Conservation (phyloP, 2,113 vertebrate genomes). For the Saguinus imperator region DNA sequence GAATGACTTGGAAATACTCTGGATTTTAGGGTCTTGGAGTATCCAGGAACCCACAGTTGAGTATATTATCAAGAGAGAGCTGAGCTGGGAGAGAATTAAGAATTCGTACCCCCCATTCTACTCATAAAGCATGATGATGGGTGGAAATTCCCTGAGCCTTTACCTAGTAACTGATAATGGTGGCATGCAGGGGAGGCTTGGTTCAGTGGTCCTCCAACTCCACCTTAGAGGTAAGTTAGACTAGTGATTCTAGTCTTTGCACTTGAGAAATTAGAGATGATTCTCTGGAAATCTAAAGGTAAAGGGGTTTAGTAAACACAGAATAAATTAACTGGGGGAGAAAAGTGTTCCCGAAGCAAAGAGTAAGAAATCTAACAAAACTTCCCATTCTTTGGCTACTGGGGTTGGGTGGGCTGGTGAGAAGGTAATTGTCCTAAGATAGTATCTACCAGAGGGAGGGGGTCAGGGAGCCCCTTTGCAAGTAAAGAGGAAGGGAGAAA, state of each 20-base stretch:
- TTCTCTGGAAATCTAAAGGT: neutral
- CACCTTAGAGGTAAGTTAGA: neutral
- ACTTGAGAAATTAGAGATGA: neutral
- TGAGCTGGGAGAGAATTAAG: neutral
- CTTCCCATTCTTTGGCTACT: neutral
- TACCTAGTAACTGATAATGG: neutral
- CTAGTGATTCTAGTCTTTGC: neutral
- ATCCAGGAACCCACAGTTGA: neutral
- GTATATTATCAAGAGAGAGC: neutral
- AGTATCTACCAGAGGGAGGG: neutral
- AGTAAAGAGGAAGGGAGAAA: neutral
- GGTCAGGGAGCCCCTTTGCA: neutral
- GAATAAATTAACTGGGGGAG: neutral
- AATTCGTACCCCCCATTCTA: neutral
- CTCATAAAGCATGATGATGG: neutral
- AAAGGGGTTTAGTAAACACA: neutral
- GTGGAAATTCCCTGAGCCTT: neutral
- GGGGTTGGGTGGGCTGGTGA: neutral
- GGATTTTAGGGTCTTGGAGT: neutral
- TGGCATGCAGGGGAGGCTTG: too few relatives aligned
- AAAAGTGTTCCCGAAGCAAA: neutral
- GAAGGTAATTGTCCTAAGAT: neutral
- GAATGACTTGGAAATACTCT: neutral
- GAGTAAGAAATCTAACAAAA: constrained; percentile 5
- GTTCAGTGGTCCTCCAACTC: neutral